Evolutionary conservation across 2,888 invertebrate genomes (phyloP).

Genomic region (Ormyrus pomaceus): DNA sequence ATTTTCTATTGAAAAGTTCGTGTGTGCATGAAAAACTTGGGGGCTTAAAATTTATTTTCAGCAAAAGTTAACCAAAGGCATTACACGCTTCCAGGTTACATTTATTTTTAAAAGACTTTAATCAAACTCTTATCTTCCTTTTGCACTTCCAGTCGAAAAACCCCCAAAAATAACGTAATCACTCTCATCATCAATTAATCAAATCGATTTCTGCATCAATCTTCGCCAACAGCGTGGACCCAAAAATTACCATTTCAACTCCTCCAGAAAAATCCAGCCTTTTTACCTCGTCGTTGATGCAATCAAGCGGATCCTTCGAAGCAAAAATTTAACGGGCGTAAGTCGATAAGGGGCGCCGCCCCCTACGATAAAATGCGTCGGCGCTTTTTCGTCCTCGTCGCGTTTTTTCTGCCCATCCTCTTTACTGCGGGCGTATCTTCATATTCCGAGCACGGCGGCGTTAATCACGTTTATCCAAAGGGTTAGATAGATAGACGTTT

Average conservation of each 20-base stretch:
- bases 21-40: slow-evolving; percentile 17
- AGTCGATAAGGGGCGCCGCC: not conserved
- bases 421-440: slow-evolving; percentile 28
- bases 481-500: not conserved
- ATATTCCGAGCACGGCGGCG: slow-evolving; percentile 31
- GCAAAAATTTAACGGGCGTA: slow-evolving; percentile 7
- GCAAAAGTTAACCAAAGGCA: slow-evolving; percentile 1
- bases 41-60: slow-evolving; percentile 13
- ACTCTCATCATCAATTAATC: too few relatives aligned
- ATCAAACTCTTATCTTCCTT: slow-evolving; percentile 3
- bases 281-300: slow-evolving; percentile 1
- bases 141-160: not conserved
- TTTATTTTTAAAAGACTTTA: slow-evolving; percentile 4
- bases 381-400: not conserved
- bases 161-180: too few relatives aligned
- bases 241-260: too few relatives aligned
- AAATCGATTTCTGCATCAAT: too few relatives aligned
- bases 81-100: slow-evolving; percentile 5
- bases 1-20: slow-evolving; percentile 38
- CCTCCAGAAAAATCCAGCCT: not conserved
- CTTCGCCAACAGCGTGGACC: too few relatives aligned
- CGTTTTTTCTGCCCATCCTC: not conserved
- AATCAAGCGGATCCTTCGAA: slow-evolving; percentile 19
- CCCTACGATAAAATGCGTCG: slow-evolving; percentile 3
- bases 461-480: slow-evolving; percentile 29